Evolutionary conservation across 2,888 invertebrate genomes (phyloP).

Genomic region (Ectemnius cavifrons): DNA sequence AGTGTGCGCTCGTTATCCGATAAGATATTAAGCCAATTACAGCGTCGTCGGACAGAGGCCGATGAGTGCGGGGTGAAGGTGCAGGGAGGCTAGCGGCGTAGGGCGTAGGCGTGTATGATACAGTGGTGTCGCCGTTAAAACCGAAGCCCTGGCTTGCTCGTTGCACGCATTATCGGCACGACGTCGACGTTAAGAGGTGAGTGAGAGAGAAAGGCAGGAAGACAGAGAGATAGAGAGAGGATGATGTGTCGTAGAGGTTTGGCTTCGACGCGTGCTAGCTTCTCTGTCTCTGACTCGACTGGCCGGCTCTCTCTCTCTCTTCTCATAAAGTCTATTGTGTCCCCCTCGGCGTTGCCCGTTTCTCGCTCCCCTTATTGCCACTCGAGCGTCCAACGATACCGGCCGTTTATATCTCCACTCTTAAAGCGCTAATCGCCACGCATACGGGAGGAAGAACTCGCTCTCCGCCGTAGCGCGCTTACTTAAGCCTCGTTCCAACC

Average conservation of each 20-base stretch:
- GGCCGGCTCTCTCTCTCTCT: constrained; percentile 19
- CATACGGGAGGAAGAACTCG: background rate
- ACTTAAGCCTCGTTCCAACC: constrained; percentile 1
- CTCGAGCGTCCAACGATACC: constrained; percentile 26
- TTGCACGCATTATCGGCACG: constrained; percentile 14
- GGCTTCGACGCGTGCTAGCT: constrained; percentile 3
- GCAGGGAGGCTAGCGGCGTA: background rate
- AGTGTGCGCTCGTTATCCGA: constrained; percentile 45
- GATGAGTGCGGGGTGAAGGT: constrained; percentile 3
- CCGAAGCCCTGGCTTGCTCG: constrained; percentile 31
- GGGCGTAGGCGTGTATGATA: constrained; percentile 1
- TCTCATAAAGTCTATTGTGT: constrained; percentile 48
- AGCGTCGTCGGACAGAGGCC: constrained; percentile 29
- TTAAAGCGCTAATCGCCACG: constrained; percentile 28
- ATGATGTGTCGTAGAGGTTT: constrained; percentile 13
- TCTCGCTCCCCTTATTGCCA: constrained; percentile 10
- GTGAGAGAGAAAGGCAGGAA: too few species aligned
- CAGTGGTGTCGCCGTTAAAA: constrained; percentile 15
- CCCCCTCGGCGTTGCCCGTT: constrained; percentile 8
- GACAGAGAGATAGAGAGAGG: background rate
- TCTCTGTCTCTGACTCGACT: constrained; percentile 6
- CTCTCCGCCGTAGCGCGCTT: constrained; percentile 12
- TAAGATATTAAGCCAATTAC: constrained; percentile 51
- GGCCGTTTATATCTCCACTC: constrained; percentile 25
- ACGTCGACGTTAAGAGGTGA: background rate